These are phyloP conservation scores for Mormyrus hasselquistii DNA, from an alignment of 2,797 vertebrate species.

Conservation along the genomic window DNA sequence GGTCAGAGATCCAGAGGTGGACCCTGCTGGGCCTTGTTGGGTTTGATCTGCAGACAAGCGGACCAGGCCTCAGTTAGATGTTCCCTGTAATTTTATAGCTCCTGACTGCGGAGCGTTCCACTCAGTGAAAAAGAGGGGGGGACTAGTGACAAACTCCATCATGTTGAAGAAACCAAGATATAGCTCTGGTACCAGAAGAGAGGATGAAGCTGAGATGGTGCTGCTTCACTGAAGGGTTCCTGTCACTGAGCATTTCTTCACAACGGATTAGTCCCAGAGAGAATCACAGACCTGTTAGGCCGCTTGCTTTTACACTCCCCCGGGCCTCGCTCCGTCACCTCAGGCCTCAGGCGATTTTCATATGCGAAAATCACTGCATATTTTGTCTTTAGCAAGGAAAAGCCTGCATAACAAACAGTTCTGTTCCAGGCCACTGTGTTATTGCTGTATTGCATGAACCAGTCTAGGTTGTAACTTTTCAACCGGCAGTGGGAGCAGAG, in stretches of 20 bases:
- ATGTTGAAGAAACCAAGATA: neutral
- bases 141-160: neutral
- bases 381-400: neutral
- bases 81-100: slow-evolving; percentile 6
- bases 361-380: neutral
- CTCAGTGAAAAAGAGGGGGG: neutral
- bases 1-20: neutral
- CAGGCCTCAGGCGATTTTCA: neutral
- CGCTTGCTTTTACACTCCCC: neutral
- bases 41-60: neutral
- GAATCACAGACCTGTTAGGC: neutral
- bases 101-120: neutral
- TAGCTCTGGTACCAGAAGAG: neutral
- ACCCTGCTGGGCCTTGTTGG: neutral
- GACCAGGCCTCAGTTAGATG: neutral
- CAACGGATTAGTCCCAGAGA: neutral
- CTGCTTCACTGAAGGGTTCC: neutral
- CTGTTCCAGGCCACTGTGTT: neutral
- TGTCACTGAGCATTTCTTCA: neutral
- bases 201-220: neutral
- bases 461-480: neutral
- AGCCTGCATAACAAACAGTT: neutral
- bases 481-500: neutral
- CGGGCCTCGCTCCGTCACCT: neutral
- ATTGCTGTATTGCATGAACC: too few species aligned